Evolutionary conservation across 2,797 vertebrate genomes (phyloP), one percentile per base, ranked within the genome.

Genomic region (Enteromius treurensis): DNA sequence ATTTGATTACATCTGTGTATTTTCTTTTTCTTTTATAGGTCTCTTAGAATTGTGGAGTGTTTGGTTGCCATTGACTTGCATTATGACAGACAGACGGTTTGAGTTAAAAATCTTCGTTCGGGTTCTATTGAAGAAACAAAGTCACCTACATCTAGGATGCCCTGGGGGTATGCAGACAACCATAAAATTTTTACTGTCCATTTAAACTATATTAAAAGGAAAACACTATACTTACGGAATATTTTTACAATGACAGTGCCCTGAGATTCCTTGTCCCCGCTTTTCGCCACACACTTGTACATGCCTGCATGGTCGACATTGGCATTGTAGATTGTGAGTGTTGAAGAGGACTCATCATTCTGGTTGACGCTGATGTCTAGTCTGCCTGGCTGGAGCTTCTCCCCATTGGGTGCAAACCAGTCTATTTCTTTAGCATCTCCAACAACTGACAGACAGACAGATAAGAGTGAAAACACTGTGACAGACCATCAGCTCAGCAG

Each of bases 281-380:
- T 90, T 34, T 92, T 96, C 62, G 97, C 97, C 85, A 99, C 95
- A 0, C 98, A 99, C 91, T 97, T 99, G 92, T 99, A 99, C 91
- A 97, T 97, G 81, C 98, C 98, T 0, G 98, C 97, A 0, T 95
- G 96, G 21, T 98, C 96, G 0, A 97, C 95, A 62, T 94, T 94
- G 87, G 97, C 97, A 0, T 97, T 97, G 93, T 99, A 99, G 87
- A 99, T 98, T 89, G 97, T 99, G 84, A 99, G 97, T 0, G 95
- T 96, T 0, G 97, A 97, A 0, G 92, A 94, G 55, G 91, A 88
- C n/a, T 98, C 97, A 3, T 98, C 97, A 0, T 83, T 95, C 82
- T 94, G 94, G 85, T 93, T 95, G 89, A 98, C 96, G 0, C 94
- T 96, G 89, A 99, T 96, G 87, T 96, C 96, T 53, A 92, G 95